Evolutionary conservation across 2,888 invertebrate species (phyloP), one percentile per base, ranked within the genome.

Genomic region (Antheraea yamamai): DNA sequence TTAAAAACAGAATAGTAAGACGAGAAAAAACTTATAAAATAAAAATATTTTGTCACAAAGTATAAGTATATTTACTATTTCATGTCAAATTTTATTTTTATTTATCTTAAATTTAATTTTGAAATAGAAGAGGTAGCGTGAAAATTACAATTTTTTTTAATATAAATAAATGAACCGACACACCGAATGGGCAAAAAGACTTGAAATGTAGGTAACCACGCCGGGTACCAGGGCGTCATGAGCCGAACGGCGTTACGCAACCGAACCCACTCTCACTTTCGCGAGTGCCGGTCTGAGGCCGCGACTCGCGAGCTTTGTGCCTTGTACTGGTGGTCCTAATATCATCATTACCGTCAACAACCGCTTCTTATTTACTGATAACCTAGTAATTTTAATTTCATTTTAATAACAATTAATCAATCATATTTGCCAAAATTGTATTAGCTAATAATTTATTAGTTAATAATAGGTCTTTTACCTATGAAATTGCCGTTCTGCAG

Each of bases 251-350:
- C 79, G 88, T 94, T 94, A 92, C 90, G 92, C 92, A 94, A 94
- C 83, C 81, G 80, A 78, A 79, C 86, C 86, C 88, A 94, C 94
- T 94, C 93, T 94, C 94, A 93, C 94, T 94, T 94, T 94, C 93
- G 90, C 90, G 92, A 88, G 87, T 84, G 78, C 74, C 78, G 76
- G 76, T 76, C 79, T 85, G 86, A 86, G 86, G 87, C 88, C 89
- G 84, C 83, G 64, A 66, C 64, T 66, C 64, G 86, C 85, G 85
- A 89, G 87, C 88, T 90, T 89, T 87, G 88, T 84, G 81, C 79
- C 78, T 78, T 80, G 78, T 80, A 77, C 77, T 30, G 75, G 75
- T 30, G 75, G 75, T 20, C 64, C 85, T 87, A 88, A 89, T 87
- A 90, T 88, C 89, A 87, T 87, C 89, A 86, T 82, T 78, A 70